Evolutionary conservation across 1,140 invertebrate species (phyloP), one percentile per base, ranked within the genome.

Genomic region (Drosophila virilis): DNA sequence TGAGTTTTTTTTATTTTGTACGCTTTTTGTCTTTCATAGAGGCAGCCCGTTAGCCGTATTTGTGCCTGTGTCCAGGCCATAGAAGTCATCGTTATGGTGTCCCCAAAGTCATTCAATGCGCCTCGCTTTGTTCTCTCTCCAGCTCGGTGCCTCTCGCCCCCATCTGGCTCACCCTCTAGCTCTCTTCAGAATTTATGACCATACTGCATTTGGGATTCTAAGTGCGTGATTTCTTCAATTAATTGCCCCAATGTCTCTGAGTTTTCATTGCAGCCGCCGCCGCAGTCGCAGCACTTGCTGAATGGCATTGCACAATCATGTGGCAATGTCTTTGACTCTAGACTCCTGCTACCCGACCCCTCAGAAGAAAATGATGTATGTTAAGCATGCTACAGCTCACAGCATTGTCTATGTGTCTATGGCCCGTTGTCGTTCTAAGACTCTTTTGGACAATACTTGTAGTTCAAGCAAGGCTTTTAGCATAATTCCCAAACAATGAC

Each of bases 181-280:
- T 46, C 52, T 51, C 45, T 74, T 61, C 66, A 45, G 74, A 81
- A 82, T 77, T 82, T 82, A 78, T 74, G 64, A 59, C 48, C 66
- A 58, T 59, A 45, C 50, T 57, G 65, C 54, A 67, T 52, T 59
- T 64, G 40, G 48, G 45, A 42, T 52, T 73, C 55, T 43, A 70
- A 78, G 82, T 89, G 84, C 84, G 84, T 88, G 84, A 88, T 88
- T 88, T 88, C 74, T 90, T 88, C 85, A 88, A 88, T 88, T 88
- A 88, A 88, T 90, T 90, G 84, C 76, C 77, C 57, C 38, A 33
- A 59, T 46, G 82, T 66, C 78, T 66, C 66, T 45, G n/a, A 28
- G 46, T 43, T 52, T 15, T 32, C 48, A 45, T 52, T 78, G 77
- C 72, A 76, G 48, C 2, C 48, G 28, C 7, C 28, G 48, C 12